Evolutionary conservation across 2,888 invertebrate genomes (phyloP).

Genomic region (Dasypogon diadema): DNA sequence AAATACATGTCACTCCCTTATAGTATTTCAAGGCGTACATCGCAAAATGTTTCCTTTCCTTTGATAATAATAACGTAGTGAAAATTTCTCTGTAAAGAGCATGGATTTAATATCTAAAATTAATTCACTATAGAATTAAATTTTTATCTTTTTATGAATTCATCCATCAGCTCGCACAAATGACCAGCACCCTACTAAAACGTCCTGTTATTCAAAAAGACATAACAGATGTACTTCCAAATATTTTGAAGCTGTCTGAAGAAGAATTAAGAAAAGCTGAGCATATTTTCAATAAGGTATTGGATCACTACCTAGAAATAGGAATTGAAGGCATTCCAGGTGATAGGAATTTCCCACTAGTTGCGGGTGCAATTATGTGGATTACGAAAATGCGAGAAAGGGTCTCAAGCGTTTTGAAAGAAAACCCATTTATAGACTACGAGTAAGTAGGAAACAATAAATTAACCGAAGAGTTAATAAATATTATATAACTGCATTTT

Average conservation of each 20-base stretch:
- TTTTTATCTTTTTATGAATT: too few relatives aligned
- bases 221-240: constrained; percentile 70
- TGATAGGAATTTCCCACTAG: constrained; percentile 72
- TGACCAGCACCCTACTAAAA: constrained; percentile 72
- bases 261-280: constrained; percentile 65
- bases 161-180: constrained; percentile 70
- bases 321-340: constrained; percentile 59
- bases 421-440: constrained; percentile 34
- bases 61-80: too few relatives aligned
- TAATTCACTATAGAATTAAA: too few relatives aligned
- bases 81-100: too few relatives aligned
- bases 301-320: constrained; percentile 31
- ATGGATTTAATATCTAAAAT: too few relatives aligned
- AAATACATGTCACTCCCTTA: too few relatives aligned
- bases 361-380: constrained; percentile 82
- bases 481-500: constrained; percentile 23
- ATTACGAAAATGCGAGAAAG: constrained; percentile 64
- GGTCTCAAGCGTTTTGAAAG: constrained; percentile 48
- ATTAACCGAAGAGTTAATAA: too few relatives aligned
- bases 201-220: constrained; percentile 71
- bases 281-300: constrained; percentile 54
- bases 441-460: constrained; percentile 22
- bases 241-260: constrained; percentile 68
- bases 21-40: too few relatives aligned
- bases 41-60: too few relatives aligned